A percentile compares a stretch with the other conserved stretches of the same genome.
Conservation (phyloP, 2,113 vertebrate genomes). For the Cheilinus undulatus region DNA sequence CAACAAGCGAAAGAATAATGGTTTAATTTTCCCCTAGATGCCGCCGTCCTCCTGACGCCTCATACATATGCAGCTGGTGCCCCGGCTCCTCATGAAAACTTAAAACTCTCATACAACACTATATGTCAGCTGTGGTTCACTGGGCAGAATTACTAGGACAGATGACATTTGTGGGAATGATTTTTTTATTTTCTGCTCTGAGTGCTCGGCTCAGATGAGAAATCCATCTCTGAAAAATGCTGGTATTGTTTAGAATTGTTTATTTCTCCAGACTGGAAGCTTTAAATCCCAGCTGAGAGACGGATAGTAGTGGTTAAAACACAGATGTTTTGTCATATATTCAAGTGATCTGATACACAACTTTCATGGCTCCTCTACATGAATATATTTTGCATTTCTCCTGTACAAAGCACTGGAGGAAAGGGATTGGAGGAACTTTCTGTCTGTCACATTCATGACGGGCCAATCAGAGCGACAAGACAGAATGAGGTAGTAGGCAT, state of each 20-base stretch:
- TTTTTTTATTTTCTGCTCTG: neutral
- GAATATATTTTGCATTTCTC: no score
- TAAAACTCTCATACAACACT: constrained; percentile 37
- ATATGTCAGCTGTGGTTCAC: constrained; percentile 32
- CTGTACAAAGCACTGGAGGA: no score
- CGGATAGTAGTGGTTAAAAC: neutral
- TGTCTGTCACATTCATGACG: no score
- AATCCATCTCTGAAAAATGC: neutral
- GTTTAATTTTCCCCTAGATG: constrained; percentile 32
- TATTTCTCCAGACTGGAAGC: neutral
- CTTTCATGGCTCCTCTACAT: no score
- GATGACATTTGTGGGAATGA: constrained; percentile 42
- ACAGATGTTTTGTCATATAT: no score
- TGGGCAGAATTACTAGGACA: constrained; percentile 9
- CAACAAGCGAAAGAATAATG: constrained; percentile 54
- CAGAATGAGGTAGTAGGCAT: no score
- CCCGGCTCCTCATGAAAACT: constrained; percentile 34
- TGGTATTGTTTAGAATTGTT: neutral
- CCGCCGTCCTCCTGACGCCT: constrained; percentile 8
- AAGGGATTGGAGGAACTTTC: no score
- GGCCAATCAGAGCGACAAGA: no score
- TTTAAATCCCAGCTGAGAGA: neutral
- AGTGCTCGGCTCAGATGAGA: neutral
- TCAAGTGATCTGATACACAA: no score
- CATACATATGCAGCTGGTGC: constrained; percentile 40